Evolutionary conservation across 1,140 invertebrate species (phyloP).

Genomic region (Mycetomoellerius zeteki): DNA sequence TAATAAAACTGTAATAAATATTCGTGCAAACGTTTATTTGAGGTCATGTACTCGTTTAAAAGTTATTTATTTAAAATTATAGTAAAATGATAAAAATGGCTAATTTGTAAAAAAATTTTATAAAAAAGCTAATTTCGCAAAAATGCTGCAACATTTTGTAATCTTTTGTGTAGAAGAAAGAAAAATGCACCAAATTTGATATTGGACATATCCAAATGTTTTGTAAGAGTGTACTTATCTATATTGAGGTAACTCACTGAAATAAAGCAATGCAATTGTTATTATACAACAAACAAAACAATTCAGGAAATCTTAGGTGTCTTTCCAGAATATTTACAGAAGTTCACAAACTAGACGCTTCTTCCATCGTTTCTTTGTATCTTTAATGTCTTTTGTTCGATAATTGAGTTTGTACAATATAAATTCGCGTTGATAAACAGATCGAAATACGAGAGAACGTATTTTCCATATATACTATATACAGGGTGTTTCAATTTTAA

Average conservation of each 20-base stretch:
- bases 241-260: background rate
- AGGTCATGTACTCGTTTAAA: too few species aligned
- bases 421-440: background rate
- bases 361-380: background rate
- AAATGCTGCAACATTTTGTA: too few species aligned
- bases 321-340: background rate
- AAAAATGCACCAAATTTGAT: background rate
- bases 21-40: too few species aligned
- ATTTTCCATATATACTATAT: background rate
- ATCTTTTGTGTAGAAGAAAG: background rate
- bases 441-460: background rate
- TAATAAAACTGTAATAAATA: too few species aligned
- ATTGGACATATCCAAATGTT: constrained; percentile 21
- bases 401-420: background rate
- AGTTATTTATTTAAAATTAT: too few species aligned
- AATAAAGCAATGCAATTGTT: constrained; percentile 11
- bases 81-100: too few species aligned
- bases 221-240: constrained; percentile 5
- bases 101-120: too few species aligned
- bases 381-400: background rate
- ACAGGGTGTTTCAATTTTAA: too few species aligned
- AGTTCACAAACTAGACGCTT: background rate
- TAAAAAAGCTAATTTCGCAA: background rate
- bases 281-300: too few species aligned
- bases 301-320: background rate